Base-by-base conservation (phyloP, 2,797 vertebrate species). In the Enteromius argenteus region DNA sequence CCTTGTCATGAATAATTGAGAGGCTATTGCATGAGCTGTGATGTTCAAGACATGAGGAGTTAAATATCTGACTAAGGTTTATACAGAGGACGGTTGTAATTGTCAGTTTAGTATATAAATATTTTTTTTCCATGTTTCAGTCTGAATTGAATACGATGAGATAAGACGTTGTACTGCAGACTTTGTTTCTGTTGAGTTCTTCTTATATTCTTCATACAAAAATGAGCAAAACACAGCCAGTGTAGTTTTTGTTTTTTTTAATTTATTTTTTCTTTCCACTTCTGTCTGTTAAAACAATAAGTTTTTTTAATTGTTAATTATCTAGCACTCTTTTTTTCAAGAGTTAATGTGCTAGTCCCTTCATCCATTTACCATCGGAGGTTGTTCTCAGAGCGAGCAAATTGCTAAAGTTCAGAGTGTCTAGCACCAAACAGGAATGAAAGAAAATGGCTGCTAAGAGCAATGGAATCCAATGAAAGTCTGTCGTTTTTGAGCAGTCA, bases 311-410 rank as follows among this genome's bases (percentile, higher is more conserved):
- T 11, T 44, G 42, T 44, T 44, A 35, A 66, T 66, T 35, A 66
- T 17, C 62, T 35, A 35, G 15, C 30, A 64, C 14, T 42, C 0
- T 23, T 44, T 58, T 11, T 58, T 58, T 58, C 0, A 4, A 21
- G 9, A 44, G 53, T 9, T 3, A 35, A 44, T 44, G 53, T 42
- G 15, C 3, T 42, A 10, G 35, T 60, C 11, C 2, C 21, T 69
- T 15, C n/a, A 58, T 72, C 8, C 37, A 19, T 73, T 81, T n/a
- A 49, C 5, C 53, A 81, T 23, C 2, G 17, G 13, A 62, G 1
- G 17, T 37, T 58, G 79, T 46, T 51, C 85, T 88, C 81, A 88
- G 89, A 92, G 77, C 4, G 74, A 90, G 85, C 88, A 92, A 91
- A 91, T 88, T 90, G 89, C 91, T 90, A 88, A 73, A 73, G 53